Conservation (phyloP, 2,888 invertebrate species). For the Ecdyonurus torrentis region DNA sequence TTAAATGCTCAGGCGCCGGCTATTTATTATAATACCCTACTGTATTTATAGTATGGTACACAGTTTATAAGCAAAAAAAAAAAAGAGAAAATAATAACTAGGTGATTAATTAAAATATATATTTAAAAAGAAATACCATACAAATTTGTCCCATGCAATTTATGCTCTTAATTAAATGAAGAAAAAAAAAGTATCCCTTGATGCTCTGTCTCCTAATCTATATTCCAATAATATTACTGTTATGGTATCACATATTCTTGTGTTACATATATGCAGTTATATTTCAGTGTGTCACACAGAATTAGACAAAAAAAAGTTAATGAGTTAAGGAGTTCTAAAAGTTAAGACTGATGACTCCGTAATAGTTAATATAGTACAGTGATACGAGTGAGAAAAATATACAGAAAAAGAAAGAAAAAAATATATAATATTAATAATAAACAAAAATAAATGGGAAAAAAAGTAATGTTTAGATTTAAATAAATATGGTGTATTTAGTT, state of each 20-base stretch:
- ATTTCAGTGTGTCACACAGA: neutral
- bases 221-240: neutral
- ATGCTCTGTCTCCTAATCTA: neutral
- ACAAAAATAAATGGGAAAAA: neutral
- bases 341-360: neutral
- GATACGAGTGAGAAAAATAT: neutral
- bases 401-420: too few species aligned
- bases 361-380: neutral
- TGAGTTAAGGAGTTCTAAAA: neutral
- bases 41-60: conserved; percentile 1
- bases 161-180: neutral
- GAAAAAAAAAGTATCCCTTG: too few species aligned
- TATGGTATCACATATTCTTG: neutral
- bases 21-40: conserved; percentile 5
- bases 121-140: conserved; percentile 2
- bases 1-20: conserved; percentile 3
- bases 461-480: neutral
- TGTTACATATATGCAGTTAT: neutral
- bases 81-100: conserved; percentile 4
- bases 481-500: neutral
- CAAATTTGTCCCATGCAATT: neutral
- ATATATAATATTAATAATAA: too few species aligned
- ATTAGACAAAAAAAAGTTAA: too few species aligned
- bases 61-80: neutral
- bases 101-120: conserved; percentile 4